These are phyloP conservation scores for Sebastes kiyomatsui DNA, from an alignment of 2,797 vertebrate genomes.

Conservation along the genomic window DNA sequence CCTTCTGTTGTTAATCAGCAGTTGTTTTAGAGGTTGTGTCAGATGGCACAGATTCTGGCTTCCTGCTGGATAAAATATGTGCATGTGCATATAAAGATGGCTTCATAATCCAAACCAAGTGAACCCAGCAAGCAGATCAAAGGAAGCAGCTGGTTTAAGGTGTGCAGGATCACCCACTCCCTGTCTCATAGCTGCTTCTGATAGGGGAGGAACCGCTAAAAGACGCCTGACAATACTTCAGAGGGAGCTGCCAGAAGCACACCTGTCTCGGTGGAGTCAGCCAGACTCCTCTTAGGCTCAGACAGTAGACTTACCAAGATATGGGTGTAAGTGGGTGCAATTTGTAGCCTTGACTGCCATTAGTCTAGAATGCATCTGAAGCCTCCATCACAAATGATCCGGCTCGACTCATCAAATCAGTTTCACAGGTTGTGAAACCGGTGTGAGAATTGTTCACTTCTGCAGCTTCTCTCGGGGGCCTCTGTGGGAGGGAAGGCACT, in stretches of 20 bases:
- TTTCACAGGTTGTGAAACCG: slow-evolving; percentile 62
- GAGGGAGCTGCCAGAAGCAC: slow-evolving; percentile 57
- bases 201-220: slow-evolving; percentile 48
- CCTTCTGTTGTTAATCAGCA: slow-evolving; percentile 75
- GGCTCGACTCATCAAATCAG: slow-evolving; percentile 66
- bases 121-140: slow-evolving; percentile 67
- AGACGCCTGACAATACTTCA: slow-evolving; percentile 62
- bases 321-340: slow-evolving; percentile 66
- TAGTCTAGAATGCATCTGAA: slow-evolving; percentile 69
- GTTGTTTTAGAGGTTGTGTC: slow-evolving; percentile 71
- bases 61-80: slow-evolving; percentile 69
- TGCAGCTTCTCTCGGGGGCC: slow-evolving; percentile 49
- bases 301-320: slow-evolving; percentile 52
- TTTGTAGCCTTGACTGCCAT: slow-evolving; percentile 71
- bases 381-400: slow-evolving; percentile 66
- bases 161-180: slow-evolving; percentile 50
- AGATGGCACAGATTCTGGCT: slow-evolving; percentile 65
- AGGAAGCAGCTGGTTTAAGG: slow-evolving; percentile 56
- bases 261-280: slow-evolving; percentile 56
- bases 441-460: slow-evolving; percentile 67
- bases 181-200: slow-evolving; percentile 31
- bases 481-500: slow-evolving; percentile 67
- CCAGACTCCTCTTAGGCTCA: slow-evolving; percentile 42
- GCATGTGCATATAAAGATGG: slow-evolving; percentile 62
- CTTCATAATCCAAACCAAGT: slow-evolving; percentile 63